Evolutionary conservation across 2,797 vertebrate genomes (phyloP), one percentile per base, ranked within the genome.

Genomic region (Synanceia verrucosa): DNA sequence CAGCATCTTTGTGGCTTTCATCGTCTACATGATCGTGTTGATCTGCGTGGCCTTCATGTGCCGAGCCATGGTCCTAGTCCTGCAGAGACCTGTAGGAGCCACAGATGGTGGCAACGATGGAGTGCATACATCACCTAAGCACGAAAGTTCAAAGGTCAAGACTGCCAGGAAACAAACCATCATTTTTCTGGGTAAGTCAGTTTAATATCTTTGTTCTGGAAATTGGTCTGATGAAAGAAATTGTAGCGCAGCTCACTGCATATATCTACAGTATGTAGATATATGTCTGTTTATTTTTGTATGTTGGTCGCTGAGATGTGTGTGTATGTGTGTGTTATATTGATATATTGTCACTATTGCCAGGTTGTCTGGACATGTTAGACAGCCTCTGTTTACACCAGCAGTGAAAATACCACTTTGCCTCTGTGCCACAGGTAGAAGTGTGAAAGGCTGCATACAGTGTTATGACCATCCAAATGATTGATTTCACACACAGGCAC

Each of bases 101-200:
- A 6, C 48, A 18, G 85, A 83, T 0, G 43, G 5, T 3, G 67
- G 44, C 2, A 3, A 18, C 13, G 61, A 44, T 0, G 66, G 64
- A 39, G 23, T 12, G 0, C 59, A 52, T 26, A 44, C 16, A 1
- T 13, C 6, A 1, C 10, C 80, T 61, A 95, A 91, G 61, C 93
- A 91, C 0, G 94, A 96, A 74, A 96, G 86, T 18, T 28, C 89
- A 0, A 94, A 93, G 58, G 63, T 81, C 60, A 96, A 92, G 89
- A 89, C 87, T 0, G 92, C 97, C 47, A 92, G 96, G 79, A 97
- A 94, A 84, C 97, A 99, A 89, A 97, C 95, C 57, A 97, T 94
- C 77, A 48, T 99, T 31, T 99, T 99, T 73, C 90, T 99, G 16
- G 97, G 98, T 99, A 95, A 93, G 94, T 85, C 34, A 16, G 0